phyloP scores from a whole-genome alignment of 2,113 vertebrate species.

The Bothrops jararaca region DNA sequence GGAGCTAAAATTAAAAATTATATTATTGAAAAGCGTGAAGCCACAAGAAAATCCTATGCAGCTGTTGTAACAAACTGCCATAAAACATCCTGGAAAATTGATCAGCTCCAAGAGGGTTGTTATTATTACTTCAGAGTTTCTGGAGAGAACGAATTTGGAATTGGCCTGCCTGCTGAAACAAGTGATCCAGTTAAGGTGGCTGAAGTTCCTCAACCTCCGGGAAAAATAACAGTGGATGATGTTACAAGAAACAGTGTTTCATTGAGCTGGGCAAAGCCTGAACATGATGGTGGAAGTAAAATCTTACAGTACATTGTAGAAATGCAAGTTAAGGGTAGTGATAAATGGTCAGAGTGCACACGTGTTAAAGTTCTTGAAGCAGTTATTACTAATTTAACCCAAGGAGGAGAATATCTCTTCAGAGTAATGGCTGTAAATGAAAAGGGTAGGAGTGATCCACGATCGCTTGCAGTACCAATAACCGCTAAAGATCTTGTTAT shows the following conservation, averaged over 20 bases:
- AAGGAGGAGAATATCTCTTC: slow-evolving; percentile 93
- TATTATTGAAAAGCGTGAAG: slow-evolving; percentile 95
- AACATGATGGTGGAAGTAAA: slow-evolving; percentile 96
- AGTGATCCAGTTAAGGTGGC: slow-evolving; percentile 90
- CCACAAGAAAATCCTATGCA: slow-evolving; percentile 92
- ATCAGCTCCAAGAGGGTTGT: slow-evolving; percentile 93
- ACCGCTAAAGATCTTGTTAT: slow-evolving; percentile 92
- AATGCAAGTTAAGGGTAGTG: slow-evolving; percentile 89
- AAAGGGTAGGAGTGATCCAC: slow-evolving; percentile 95
- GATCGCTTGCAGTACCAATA: slow-evolving; percentile 87
- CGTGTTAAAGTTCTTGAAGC: slow-evolving; percentile 90
- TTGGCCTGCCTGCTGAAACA: slow-evolving; percentile 88
- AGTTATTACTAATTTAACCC: slow-evolving; percentile 83
- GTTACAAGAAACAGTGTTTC: slow-evolving; percentile 93
- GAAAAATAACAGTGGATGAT: slow-evolving; percentile 89
- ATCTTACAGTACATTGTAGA: slow-evolving; percentile 93
- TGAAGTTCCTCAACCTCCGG: slow-evolving; percentile 93
- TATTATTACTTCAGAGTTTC: slow-evolving; percentile 93
- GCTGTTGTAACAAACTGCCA: slow-evolving; percentile 95
- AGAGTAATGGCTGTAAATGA: slow-evolving; percentile 94
- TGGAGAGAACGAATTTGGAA: slow-evolving; percentile 92
- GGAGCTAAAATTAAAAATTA: slow-evolving; percentile 97
- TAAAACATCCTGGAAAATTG: slow-evolving; percentile 88
- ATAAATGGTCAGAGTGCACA: slow-evolving; percentile 91
- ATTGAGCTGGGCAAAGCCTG: slow-evolving; percentile 91